phyloP scores from a whole-genome alignment of 2,888 invertebrate species.

The Acanthosepion esculentum region DNA sequence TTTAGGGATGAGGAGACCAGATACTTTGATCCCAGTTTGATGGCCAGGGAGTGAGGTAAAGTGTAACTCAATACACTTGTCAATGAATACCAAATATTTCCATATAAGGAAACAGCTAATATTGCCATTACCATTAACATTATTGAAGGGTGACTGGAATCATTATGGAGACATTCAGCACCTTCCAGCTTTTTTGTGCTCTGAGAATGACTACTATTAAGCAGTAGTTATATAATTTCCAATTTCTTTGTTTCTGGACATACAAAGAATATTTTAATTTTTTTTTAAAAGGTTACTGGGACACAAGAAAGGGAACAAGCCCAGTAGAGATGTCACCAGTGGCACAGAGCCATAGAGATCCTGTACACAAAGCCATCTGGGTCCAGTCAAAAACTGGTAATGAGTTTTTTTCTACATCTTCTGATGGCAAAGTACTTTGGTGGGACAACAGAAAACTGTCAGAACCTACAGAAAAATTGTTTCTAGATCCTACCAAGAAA shows the following conservation, averaged over 20 bases:
- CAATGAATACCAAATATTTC: too few species aligned
- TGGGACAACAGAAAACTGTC: conserved; percentile 88
- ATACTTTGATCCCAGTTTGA: too few species aligned
- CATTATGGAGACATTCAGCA: too few species aligned
- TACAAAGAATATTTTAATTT: neutral
- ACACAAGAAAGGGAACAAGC: conserved; percentile 83
- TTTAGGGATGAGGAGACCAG: too few species aligned
- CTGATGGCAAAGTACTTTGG: conserved; percentile 89
- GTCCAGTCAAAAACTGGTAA: conserved; percentile 94
- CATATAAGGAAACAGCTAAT: too few species aligned
- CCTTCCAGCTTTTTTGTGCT: too few species aligned
- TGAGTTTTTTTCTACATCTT: conserved; percentile 94
- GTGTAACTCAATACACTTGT: too few species aligned
- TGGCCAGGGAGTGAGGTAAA: too few species aligned
- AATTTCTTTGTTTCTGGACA: neutral
- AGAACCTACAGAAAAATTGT: conserved; percentile 83
- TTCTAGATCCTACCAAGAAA: conserved; percentile 82
- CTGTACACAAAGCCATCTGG: conserved; percentile 90
- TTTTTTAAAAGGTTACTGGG: conserved; percentile 71
- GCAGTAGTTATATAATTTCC: too few species aligned
- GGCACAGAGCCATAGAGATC: conserved; percentile 90
- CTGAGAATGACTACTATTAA: too few species aligned
- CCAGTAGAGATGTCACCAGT: conserved; percentile 86
- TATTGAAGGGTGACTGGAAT: too few species aligned
- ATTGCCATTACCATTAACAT: too few species aligned